A percentile compares a stretch with the other conserved stretches of the same genome.
Conservation (phyloP, 2,797 vertebrate species). For the Anabas testudineus region DNA sequence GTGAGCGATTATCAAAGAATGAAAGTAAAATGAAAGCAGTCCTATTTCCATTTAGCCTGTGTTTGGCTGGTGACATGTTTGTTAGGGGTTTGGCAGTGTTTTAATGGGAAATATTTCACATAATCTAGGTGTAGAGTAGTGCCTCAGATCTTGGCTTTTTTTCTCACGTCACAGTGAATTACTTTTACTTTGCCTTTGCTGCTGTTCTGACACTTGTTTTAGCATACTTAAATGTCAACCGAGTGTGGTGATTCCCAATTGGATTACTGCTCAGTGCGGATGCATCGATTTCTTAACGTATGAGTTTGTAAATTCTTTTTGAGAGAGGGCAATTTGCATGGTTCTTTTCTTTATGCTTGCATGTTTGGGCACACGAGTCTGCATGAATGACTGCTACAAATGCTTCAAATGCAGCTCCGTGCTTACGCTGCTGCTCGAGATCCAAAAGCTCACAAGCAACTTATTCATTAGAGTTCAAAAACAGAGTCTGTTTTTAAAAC, state of each 20-base stretch:
- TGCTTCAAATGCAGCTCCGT: background rate
- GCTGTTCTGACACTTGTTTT: slow-evolving; percentile 28
- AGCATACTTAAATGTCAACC: slow-evolving; percentile 23
- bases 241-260: slow-evolving; percentile 14
- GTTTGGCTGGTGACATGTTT: slow-evolving; percentile 59
- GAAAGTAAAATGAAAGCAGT: slow-evolving; percentile 57
- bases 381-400: slow-evolving; percentile 4
- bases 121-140: slow-evolving; percentile 5
- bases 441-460: background rate
- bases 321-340: slow-evolving; percentile 5
- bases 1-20: slow-evolving; percentile 55
- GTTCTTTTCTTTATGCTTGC: background rate
- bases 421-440: background rate
- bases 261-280: slow-evolving; percentile 7
- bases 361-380: background rate
- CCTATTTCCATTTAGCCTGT: slow-evolving; percentile 57
- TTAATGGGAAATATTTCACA: slow-evolving; percentile 48
- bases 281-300: slow-evolving; percentile 17
- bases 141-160: slow-evolving; percentile 20
- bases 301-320: background rate
- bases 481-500: background rate
- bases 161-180: slow-evolving; percentile 38
- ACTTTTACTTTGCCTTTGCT: slow-evolving; percentile 25
- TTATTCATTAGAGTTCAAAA: background rate
- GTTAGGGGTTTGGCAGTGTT: slow-evolving; percentile 54